phyloP scores from a whole-genome alignment of 2,113 vertebrate species.

The Alethe diademata region DNA sequence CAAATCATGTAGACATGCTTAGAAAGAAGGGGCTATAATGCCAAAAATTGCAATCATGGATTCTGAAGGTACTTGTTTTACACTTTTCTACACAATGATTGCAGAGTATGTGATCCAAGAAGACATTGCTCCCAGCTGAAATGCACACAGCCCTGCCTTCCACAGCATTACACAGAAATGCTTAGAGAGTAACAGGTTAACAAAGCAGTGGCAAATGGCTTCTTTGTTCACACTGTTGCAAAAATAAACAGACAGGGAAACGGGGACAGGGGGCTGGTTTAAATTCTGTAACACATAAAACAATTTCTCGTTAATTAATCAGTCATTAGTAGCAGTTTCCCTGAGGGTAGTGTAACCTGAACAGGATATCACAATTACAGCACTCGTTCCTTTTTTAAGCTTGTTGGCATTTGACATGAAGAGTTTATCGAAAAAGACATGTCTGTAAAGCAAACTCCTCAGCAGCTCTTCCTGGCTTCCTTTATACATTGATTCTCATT shows the following conservation, averaged over 20 bases:
- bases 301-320: constrained; percentile 53
- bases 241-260: constrained; percentile 19
- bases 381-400: neutral
- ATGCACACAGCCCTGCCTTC: neutral
- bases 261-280: neutral
- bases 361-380: constrained; percentile 56
- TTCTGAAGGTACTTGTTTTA: constrained; percentile 65
- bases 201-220: constrained; percentile 53
- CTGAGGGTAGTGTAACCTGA: constrained; percentile 53
- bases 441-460: neutral
- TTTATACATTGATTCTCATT: neutral
- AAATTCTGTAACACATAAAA: constrained; percentile 33
- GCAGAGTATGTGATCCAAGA: constrained; percentile 39
- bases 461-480: neutral
- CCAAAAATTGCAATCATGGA: neutral
- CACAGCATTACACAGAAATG: neutral
- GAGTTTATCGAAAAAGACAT: constrained; percentile 41
- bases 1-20: constrained; percentile 38
- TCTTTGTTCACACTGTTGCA: constrained; percentile 44
- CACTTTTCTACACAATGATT: constrained; percentile 60
- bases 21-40: constrained; percentile 23
- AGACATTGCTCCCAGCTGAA: constrained; percentile 62
- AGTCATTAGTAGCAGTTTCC: constrained; percentile 34
- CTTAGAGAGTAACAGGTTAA: constrained; percentile 56
- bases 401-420: constrained; percentile 31